These are phyloP conservation scores for Spodoptera picta DNA, from an alignment of 2,888 invertebrate species.

Conservation along the genomic window DNA sequence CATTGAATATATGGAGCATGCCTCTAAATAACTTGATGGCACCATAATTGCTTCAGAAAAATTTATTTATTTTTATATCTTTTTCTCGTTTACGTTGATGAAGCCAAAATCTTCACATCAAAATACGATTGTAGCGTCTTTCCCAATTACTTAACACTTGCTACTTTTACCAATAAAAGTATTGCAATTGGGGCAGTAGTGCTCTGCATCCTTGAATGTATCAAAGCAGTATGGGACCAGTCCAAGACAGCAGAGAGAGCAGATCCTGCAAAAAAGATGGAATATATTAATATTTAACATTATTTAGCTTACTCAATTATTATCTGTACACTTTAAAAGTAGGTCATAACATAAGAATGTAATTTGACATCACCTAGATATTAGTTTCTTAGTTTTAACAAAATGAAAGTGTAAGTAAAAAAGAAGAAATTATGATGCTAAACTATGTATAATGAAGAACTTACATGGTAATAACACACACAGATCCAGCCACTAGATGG, in stretches of 20 bases:
- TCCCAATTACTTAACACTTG: conserved; percentile 72
- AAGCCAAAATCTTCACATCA: conserved; percentile 27
- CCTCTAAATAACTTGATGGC: conserved; percentile 39
- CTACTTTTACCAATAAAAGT: conserved; percentile 83
- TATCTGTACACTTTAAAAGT: no score
- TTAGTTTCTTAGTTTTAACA: no score
- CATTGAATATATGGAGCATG: conserved; percentile 34
- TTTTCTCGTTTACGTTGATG: conserved; percentile 21
- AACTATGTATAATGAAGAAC: conserved; percentile 50
- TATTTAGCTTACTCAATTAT: no score
- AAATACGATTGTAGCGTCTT: conserved; percentile 5
- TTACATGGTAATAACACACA: conserved; percentile 85
- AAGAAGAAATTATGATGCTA: not conserved
- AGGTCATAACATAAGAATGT: no score
- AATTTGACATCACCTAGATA: no score
- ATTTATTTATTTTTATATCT: conserved; percentile 14
- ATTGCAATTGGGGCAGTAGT: conserved; percentile 86
- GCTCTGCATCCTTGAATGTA: conserved; percentile 85
- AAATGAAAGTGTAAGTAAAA: not conserved
- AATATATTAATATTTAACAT: not conserved
- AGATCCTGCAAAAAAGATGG: conserved; percentile 73
- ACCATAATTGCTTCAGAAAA: conserved; percentile 39
- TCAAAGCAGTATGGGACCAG: conserved; percentile 85
- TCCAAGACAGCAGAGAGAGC: conserved; percentile 84
- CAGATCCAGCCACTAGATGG: conserved; percentile 83